phyloP scores from a whole-genome alignment of 2,797 vertebrate species.

The Mus spretus region DNA sequence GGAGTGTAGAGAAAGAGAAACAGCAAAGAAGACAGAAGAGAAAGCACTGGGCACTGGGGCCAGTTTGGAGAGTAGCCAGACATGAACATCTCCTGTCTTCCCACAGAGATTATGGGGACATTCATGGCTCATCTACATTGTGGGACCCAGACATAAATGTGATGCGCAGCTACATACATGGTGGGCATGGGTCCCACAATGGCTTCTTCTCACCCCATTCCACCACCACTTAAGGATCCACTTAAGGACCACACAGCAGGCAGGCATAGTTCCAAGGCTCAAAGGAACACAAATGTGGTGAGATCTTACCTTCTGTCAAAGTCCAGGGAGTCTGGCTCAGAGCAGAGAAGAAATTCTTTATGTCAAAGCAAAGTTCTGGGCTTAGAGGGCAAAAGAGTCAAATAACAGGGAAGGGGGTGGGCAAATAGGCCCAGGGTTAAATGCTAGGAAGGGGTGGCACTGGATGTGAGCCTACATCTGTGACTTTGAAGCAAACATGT shows the following conservation, averaged over 20 bases:
- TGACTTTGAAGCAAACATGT: neutral
- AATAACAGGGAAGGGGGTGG: neutral
- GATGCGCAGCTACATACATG: too few species aligned
- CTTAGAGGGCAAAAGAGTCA: neutral
- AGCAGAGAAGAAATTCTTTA: neutral
- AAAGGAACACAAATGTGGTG: neutral
- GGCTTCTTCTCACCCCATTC: neutral
- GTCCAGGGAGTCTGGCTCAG: neutral
- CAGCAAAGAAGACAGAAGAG: neutral
- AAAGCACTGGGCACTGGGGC: accelerated
- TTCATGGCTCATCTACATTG: neutral
- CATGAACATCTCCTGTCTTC: neutral
- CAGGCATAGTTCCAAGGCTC: neutral
- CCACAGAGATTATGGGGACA: neutral
- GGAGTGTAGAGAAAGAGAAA: neutral
- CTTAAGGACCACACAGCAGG: neutral
- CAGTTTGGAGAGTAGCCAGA: neutral
- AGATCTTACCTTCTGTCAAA: neutral
- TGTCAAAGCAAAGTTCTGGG: neutral
- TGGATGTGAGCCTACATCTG: neutral
- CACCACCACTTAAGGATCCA: accelerated
- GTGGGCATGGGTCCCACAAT: too few species aligned
- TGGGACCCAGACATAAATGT: accelerated
- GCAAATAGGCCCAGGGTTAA: neutral
- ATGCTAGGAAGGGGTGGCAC: neutral